Evolutionary conservation across 2,888 invertebrate species (phyloP).

Genomic region (Melipona beecheii): DNA sequence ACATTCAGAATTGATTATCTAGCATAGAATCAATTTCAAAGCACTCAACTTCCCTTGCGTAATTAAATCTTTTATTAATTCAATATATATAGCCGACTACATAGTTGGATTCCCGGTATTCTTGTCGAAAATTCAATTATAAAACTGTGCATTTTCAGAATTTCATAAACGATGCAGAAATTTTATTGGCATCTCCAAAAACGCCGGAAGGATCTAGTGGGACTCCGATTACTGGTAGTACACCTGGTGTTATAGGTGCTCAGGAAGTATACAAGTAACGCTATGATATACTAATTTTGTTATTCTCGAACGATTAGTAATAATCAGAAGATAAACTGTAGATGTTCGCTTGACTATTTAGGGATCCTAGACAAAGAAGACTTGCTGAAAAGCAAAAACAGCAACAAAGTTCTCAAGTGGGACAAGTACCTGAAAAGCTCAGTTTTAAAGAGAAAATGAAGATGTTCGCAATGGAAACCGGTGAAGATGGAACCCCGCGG

Average conservation of each 20-base stretch:
- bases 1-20: too few species aligned
- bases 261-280: constrained; percentile 97
- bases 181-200: constrained; percentile 90
- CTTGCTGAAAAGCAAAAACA: constrained; percentile 90
- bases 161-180: constrained; percentile 92
- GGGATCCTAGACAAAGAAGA: constrained; percentile 96
- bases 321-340: not conserved
- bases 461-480: constrained; percentile 99
- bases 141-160: constrained; percentile 84
- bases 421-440: constrained; percentile 94
- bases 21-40: too few species aligned
- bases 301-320: not conserved
- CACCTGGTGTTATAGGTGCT: constrained; percentile 98
- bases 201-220: constrained; percentile 87
- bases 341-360: constrained; percentile 72
- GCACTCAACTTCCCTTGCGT: too few species aligned
- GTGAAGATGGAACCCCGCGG: constrained; percentile 95
- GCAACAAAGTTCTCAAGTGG: constrained; percentile 87
- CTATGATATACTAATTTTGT: not conserved
- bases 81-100: too few species aligned
- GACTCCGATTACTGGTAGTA: constrained; percentile 86
- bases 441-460: constrained; percentile 99
- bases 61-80: too few species aligned
- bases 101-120: too few species aligned
- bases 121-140: not conserved